These are phyloP conservation scores for Macrotis lagotis DNA, from an alignment of 2,113 vertebrate species.

Conservation along the genomic window DNA sequence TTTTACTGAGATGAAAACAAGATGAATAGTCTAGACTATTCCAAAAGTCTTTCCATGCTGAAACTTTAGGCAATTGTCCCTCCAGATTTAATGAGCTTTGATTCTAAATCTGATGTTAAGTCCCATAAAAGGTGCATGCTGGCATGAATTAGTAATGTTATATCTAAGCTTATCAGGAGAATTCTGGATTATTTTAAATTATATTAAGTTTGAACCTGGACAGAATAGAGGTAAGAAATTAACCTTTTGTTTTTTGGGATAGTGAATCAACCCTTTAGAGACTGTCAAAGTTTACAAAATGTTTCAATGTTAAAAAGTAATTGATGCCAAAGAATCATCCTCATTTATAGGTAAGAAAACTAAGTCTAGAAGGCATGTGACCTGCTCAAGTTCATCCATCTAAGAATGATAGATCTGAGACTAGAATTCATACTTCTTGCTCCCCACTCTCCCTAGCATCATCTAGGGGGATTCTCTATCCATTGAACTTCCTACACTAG, in stretches of 20 bases:
- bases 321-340: background rate
- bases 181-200: background rate
- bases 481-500: background rate
- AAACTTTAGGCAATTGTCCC: background rate
- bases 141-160: background rate
- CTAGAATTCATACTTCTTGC: background rate
- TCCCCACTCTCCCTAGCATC: no score
- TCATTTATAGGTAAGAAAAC: background rate
- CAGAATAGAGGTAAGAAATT: slow-evolving; percentile 16
- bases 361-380: background rate
- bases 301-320: background rate
- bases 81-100: slow-evolving; percentile 9
- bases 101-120: background rate
- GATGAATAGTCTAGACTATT: background rate
- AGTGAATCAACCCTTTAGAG: background rate
- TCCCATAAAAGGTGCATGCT: background rate
- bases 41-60: background rate
- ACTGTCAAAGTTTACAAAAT: background rate
- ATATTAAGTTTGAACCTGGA: background rate
- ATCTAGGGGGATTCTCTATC: background rate
- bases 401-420: background rate
- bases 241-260: background rate
- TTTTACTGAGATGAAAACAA: background rate
- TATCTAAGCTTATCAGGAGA: background rate
- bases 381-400: background rate